Evolutionary conservation across 2,888 invertebrate genomes (phyloP).

Genomic region (Dexiosoma caninum): DNA sequence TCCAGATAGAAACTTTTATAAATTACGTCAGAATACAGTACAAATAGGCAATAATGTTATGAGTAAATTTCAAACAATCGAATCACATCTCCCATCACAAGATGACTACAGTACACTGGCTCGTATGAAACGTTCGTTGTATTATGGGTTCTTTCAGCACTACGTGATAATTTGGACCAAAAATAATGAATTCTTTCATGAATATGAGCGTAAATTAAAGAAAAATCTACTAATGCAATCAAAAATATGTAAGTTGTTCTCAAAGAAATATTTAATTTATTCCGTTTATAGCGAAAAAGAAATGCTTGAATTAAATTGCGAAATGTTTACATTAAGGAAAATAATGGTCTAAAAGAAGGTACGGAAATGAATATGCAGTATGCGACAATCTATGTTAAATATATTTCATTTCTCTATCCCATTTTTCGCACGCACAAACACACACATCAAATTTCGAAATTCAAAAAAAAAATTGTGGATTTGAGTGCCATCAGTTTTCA

Average conservation of each 20-base stretch:
- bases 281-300: too few species aligned
- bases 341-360: too few species aligned
- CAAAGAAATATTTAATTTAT: too few species aligned
- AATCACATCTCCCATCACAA: slow-evolving; percentile 25
- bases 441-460: too few species aligned
- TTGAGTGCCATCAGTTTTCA: too few species aligned
- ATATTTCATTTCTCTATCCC: too few species aligned
- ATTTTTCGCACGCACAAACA: too few species aligned
- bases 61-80: slow-evolving; percentile 54
- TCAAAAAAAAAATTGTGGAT: too few species aligned
- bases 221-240: slow-evolving; percentile 48
- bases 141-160: slow-evolving; percentile 50
- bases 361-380: background rate
- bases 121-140: slow-evolving; percentile 54
- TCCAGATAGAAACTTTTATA: slow-evolving; percentile 54
- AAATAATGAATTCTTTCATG: slow-evolving; percentile 52
- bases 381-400: too few species aligned
- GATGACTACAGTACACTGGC: slow-evolving; percentile 48
- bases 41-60: slow-evolving; percentile 48
- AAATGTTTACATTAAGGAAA: too few species aligned
- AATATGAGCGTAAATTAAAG: slow-evolving; percentile 49
- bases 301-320: too few species aligned
- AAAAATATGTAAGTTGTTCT: slow-evolving; percentile 50
- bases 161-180: slow-evolving; percentile 48
- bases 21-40: slow-evolving; percentile 43